Conservation (phyloP, 2,888 invertebrate species). For the Germaria angustata region DNA sequence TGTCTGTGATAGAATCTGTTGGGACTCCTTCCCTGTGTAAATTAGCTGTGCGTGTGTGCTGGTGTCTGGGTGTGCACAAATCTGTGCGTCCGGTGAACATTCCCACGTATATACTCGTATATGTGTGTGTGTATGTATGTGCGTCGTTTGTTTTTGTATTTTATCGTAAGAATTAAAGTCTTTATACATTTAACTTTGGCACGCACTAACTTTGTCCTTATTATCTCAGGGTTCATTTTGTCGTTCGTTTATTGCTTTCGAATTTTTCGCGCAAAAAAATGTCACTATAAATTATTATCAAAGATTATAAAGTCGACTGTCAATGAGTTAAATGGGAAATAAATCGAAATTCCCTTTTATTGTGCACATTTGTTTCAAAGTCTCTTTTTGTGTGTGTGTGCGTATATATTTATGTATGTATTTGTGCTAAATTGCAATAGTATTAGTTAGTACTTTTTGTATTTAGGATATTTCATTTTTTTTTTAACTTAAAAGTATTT, state of each 20-base stretch:
- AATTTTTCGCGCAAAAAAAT: constrained; percentile 61
- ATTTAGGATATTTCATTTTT: too few species aligned
- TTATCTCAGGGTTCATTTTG: constrained; percentile 31
- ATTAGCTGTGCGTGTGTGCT: neutral
- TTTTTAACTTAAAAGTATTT: neutral
- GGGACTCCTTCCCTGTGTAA: neutral
- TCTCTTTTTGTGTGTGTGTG: neutral
- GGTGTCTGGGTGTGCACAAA: too few species aligned
- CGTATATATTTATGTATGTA: neutral
- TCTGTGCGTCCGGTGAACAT: too few species aligned
- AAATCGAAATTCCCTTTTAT: constrained; percentile 55
- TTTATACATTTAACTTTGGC: constrained; percentile 36
- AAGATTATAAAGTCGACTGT: constrained; percentile 64
- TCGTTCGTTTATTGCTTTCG: constrained; percentile 50
- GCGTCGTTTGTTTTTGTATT: constrained; percentile 5
- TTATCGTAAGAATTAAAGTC: constrained; percentile 15
- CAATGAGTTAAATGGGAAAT: constrained; percentile 65
- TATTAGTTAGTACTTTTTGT: neutral
- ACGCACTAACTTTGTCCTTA: constrained; percentile 61
- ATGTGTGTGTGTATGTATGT: neutral
- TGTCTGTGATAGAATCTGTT: neutral
- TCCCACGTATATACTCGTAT: too few species aligned
- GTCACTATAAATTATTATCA: constrained; percentile 64
- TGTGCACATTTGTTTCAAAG: neutral
- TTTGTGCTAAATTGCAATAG: neutral